Conservation (phyloP, 2,888 invertebrate species). For the Plutella xylostella region DNA sequence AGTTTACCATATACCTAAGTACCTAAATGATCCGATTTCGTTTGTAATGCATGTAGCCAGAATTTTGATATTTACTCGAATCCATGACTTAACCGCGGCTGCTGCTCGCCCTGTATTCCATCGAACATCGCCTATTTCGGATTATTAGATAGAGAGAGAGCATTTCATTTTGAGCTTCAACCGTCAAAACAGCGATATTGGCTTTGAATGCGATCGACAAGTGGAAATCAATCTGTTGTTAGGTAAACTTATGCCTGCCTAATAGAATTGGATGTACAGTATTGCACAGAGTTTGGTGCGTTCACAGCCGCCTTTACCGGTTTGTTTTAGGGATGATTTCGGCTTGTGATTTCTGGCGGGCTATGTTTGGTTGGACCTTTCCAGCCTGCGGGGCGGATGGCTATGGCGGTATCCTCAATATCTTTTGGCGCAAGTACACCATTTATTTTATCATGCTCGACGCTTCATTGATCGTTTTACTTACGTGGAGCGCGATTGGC, state of each 20-base stretch:
- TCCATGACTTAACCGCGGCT: no score
- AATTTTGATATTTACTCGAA: no score
- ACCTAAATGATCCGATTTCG: no score
- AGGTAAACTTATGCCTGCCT: constrained; percentile 25
- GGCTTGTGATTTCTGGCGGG: background rate
- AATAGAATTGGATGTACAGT: constrained; percentile 27
- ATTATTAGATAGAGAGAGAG: no score
- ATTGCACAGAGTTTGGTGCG: no score
- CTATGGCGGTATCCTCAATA: constrained; percentile 8
- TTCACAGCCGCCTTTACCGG: background rate
- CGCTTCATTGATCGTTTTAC: constrained; percentile 11
- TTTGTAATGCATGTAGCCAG: no score
- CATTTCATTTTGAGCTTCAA: no score
- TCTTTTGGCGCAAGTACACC: constrained; percentile 12
- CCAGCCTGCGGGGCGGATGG: constrained; percentile 14
- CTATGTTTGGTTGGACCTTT: constrained; percentile 15
- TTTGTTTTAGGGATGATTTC: background rate
- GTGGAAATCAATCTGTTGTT: constrained; percentile 22
- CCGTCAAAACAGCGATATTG: background rate
- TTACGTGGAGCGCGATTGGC: constrained; percentile 13
- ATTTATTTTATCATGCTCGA: constrained; percentile 16
- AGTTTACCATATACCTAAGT: no score
- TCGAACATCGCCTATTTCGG: no score
- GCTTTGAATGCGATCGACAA: constrained; percentile 15
- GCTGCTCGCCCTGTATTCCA: no score